Base-by-base conservation (phyloP, 2,888 invertebrate species). In the Beris morrisii region DNA sequence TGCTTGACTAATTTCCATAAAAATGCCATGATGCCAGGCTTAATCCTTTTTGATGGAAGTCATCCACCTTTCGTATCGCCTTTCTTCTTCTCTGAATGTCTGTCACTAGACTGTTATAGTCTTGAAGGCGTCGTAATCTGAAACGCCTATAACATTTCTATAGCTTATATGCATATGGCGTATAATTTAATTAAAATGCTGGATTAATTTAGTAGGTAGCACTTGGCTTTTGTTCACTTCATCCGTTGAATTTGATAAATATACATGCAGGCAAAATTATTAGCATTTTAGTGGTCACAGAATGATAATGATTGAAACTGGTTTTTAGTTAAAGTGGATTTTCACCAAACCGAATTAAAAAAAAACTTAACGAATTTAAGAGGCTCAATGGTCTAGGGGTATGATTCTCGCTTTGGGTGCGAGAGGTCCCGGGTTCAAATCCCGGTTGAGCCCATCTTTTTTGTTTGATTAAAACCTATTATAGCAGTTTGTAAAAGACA, bases 381-480 rank as follows among this genome's bases (percentile, higher is more conserved):
- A 22, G 54, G 64, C 64, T 64, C 64, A 64, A 64, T 64, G 64
- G 64, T 64, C 64, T 64, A 64, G 64, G 64, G 64, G 64, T 64
- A 64, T 64, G 64, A 64, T 64, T 64, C 64, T 64, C 64, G 64
- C 64, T 64, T 64, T 64, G 64, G 64, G 64, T 64, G 64, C 64
- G 64, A 64, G 64, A 64, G 56, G 64, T 64, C 64, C 64, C 64
- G 64, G 64, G 64, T 64, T 54, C 53, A 54, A 64, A 64, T 64
- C 64, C 64, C 64, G 54, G 64, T 64, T 64, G 64, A 64, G 55
- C 64, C 64, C 64, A 38, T 4, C 13, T 45, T 46, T 57, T 63
- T 31, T 28, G 6, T 13, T 13, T 5, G 22, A 22, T 22, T 22
- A 22, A 22, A 22, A 22, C 22, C 3, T 22, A 50, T 7, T 7